phyloP scores from a whole-genome alignment of 53 echinoderm and acorn worm species.

The Echinarachnius parma region DNA sequence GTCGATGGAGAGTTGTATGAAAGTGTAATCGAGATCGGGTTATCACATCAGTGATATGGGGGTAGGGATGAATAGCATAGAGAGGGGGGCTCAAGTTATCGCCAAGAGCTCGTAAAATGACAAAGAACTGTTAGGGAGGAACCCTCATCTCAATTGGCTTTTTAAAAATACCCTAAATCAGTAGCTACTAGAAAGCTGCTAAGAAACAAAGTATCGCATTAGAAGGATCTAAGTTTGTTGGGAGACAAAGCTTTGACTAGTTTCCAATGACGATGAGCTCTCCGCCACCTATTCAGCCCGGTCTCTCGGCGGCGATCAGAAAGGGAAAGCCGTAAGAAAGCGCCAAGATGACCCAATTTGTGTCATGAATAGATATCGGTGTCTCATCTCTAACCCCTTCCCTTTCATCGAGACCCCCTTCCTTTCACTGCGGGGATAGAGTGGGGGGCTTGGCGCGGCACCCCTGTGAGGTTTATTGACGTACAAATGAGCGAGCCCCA shows the following conservation, averaged over 20 bases:
- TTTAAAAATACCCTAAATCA: no score
- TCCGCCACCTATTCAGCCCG: not conserved
- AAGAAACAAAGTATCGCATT: constrained; percentile 39
- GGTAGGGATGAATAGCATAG: no score
- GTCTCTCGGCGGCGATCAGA: constrained; percentile 55
- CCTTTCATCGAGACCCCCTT: not conserved
- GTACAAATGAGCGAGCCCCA: constrained; percentile 44
- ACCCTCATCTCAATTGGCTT: no score
- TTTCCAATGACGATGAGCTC: constrained; percentile 28
- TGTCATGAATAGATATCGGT: constrained; percentile 49
- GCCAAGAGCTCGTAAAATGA: constrained; percentile 26
- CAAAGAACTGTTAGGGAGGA: not conserved
- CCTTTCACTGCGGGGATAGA: constrained; percentile 10
- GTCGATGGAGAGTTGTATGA: not conserved
- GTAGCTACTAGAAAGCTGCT: constrained; percentile 18
- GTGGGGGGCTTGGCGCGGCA: constrained; percentile 15
- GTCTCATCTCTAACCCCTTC: constrained; percentile 31
- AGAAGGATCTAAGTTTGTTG: constrained; percentile 19
- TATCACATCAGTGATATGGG: no score
- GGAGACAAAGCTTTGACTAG: constrained; percentile 11
- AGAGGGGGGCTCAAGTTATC: no score
- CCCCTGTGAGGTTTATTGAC: constrained; percentile 41
- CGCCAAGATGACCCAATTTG: constrained; percentile 64
- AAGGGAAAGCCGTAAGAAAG: constrained; percentile 51
- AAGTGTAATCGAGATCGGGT: not conserved